phyloP scores from a whole-genome alignment of 2,113 vertebrate species.

The Calcarius ornatus region DNA sequence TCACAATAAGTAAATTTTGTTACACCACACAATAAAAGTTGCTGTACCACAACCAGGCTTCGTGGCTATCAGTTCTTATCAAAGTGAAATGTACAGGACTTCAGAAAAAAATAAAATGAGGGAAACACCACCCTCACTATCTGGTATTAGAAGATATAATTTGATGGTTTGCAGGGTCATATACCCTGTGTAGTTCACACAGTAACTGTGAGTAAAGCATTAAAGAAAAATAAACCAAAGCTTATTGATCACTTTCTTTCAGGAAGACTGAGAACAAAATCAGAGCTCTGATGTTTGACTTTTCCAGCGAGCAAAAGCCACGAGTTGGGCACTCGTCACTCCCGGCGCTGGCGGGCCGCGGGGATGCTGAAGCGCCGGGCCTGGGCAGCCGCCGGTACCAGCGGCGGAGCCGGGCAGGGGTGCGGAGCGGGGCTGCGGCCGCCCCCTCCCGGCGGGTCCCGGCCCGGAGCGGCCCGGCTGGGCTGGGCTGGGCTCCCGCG shows the following conservation, averaged over 20 bases:
- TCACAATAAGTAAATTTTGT: neutral
- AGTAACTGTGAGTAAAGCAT: neutral
- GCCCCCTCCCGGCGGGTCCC: neutral
- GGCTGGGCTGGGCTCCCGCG: neutral
- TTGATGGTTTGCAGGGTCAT: neutral
- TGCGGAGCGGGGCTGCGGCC: neutral
- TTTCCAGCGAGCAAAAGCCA: neutral
- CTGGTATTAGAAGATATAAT: neutral
- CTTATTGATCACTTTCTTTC: neutral
- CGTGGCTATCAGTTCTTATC: neutral
- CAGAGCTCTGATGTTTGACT: neutral
- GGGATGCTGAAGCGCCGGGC: neutral
- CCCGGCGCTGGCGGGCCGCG: neutral
- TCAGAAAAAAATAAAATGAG: fast-evolving
- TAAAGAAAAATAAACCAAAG: neutral
- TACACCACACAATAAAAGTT: neutral
- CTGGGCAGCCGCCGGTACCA: no score
- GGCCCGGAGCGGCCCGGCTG: neutral
- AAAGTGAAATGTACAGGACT: neutral
- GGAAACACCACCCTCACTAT: neutral
- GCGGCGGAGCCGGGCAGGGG: neutral
- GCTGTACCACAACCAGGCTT: neutral
- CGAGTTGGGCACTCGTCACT: neutral
- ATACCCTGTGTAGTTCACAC: fast-evolving
- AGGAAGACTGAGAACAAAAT: neutral